Evolutionary conservation across 2,888 invertebrate genomes (phyloP).

Genomic region (Oscheius sp.): DNA sequence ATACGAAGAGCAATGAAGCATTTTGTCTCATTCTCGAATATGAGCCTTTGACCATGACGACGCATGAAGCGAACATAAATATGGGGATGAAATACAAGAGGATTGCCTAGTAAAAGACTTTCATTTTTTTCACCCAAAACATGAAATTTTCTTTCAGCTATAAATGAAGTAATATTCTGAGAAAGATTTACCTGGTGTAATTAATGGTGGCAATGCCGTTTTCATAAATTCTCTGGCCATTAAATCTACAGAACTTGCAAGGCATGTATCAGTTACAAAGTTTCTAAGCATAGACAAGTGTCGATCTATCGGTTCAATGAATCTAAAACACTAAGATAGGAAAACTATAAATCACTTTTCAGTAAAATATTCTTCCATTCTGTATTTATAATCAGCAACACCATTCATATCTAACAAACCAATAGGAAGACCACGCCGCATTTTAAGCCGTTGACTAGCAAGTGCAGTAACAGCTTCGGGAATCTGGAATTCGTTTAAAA

Average conservation of each 20-base stretch:
- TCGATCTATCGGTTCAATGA: conserved; percentile 48
- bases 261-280: conserved; percentile 72
- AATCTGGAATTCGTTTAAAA: conserved; percentile 32
- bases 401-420: conserved; percentile 60
- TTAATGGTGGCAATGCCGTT: conserved; percentile 85
- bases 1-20: conserved; percentile 63
- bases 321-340: conserved; percentile 27
- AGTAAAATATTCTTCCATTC: conserved; percentile 46
- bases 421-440: conserved; percentile 44
- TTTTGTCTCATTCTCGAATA: conserved; percentile 56
- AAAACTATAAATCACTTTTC: conserved; percentile 39
- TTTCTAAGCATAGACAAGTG: conserved; percentile 47
- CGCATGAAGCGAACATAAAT: conserved; percentile 59
- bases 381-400: conserved; percentile 48
- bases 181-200: conserved; percentile 46
- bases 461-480: conserved; percentile 40
- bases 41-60: conserved; percentile 62
- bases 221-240: conserved; percentile 85
- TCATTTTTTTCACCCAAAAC: conserved; percentile 2
- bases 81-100: conserved; percentile 39
- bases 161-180: background rate
- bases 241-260: conserved; percentile 86
- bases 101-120: conserved; percentile 37
- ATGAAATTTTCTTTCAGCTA: conserved; percentile 28
- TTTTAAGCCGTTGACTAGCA: conserved; percentile 34